Conservation (phyloP, 2,888 invertebrate species). For the Idaea straminata region DNA sequence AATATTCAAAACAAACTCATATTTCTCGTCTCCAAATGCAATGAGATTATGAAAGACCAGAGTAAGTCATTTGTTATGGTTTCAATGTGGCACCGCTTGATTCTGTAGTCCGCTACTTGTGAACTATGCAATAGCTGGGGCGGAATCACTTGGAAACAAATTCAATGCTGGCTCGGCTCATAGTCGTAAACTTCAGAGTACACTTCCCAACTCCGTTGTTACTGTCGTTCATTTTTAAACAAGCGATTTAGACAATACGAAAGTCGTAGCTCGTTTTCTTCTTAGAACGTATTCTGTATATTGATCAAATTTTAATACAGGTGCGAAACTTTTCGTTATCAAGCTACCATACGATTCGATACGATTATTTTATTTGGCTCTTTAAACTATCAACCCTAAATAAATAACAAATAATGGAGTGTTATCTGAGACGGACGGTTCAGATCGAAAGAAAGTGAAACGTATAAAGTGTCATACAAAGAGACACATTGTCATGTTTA, state of each 20-base stretch:
- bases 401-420: background rate
- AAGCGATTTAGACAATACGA: slow-evolving; percentile 58
- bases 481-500: slow-evolving; percentile 28
- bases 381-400: background rate
- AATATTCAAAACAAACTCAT: slow-evolving; percentile 22
- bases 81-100: slow-evolving; percentile 45
- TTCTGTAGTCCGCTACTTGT: slow-evolving; percentile 54
- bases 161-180: slow-evolving; percentile 56
- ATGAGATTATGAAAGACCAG: slow-evolving; percentile 27
- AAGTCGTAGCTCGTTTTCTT: slow-evolving; percentile 29
- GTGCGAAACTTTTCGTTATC: too few species aligned
- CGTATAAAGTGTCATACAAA: slow-evolving; percentile 27
- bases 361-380: background rate
- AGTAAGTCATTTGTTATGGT: slow-evolving; percentile 44
- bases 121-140: slow-evolving; percentile 57
- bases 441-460: slow-evolving; percentile 19
- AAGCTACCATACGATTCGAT: background rate
- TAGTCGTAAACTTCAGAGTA: slow-evolving; percentile 58
- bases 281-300: slow-evolving; percentile 1
- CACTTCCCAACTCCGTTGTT: slow-evolving; percentile 55
- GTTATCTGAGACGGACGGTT: slow-evolving; percentile 3
- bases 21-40: slow-evolving; percentile 28
- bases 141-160: slow-evolving; percentile 61
- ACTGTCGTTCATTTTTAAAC: slow-evolving; percentile 61
- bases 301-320: slow-evolving; percentile 2